These are phyloP conservation scores for Eueides isabella DNA, from an alignment of 1,140 invertebrate species.

Conservation along the genomic window DNA sequence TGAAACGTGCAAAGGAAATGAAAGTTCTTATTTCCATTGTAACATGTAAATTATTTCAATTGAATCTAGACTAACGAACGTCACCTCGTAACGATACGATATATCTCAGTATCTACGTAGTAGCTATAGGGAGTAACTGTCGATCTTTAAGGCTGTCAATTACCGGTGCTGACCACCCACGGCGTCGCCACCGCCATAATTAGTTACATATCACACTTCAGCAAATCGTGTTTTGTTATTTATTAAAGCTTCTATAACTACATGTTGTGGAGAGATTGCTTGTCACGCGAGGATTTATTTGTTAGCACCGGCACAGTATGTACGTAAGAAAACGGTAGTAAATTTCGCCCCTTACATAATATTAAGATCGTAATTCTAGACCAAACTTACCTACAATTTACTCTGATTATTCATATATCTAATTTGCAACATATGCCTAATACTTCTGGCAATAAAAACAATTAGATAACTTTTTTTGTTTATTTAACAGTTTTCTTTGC, in stretches of 20 bases:
- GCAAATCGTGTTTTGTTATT: not conserved
- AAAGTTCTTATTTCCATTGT: not conserved
- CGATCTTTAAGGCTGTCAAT: constrained; percentile 30
- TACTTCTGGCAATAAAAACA: too few relatives aligned
- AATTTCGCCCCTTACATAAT: not conserved
- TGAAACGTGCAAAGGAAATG: not conserved
- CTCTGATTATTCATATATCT: too few relatives aligned
- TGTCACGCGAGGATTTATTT: not conserved
- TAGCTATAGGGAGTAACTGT: constrained; percentile 8
- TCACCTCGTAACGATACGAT: not conserved
- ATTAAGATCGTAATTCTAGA: too few relatives aligned
- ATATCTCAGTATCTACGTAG: not conserved
- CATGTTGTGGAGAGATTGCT: not conserved
- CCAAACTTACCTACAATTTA: too few relatives aligned
- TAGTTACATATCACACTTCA: constrained; percentile 14
- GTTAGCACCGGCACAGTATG: not conserved
- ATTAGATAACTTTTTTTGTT: too few relatives aligned
- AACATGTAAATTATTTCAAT: not conserved
- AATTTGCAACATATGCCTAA: too few relatives aligned
- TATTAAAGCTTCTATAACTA: not conserved
- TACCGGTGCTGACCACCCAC: constrained; percentile 24
- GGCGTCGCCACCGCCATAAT: constrained; percentile 11
- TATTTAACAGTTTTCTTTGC: too few relatives aligned
- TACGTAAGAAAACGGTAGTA: not conserved
- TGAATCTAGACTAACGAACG: not conserved